phyloP scores from a whole-genome alignment of 2,113 vertebrate genomes.

The Xiphophorus couchianus region DNA sequence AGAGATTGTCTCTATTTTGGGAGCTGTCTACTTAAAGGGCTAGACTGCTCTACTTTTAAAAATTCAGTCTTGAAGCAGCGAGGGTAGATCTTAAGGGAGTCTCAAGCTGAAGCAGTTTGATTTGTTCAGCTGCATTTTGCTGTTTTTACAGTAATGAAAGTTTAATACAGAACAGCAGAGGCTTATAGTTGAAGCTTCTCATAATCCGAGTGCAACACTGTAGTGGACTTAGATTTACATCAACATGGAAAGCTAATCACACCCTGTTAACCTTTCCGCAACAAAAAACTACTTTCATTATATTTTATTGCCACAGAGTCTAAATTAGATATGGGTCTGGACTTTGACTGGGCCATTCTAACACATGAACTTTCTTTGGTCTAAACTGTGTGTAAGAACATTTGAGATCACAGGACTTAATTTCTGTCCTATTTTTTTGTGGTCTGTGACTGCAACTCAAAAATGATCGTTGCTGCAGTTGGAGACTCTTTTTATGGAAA shows the following conservation, averaged over 20 bases:
- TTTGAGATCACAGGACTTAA: too few relatives aligned
- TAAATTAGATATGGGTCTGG: too few relatives aligned
- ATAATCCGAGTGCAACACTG: neutral
- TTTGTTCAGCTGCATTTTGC: constrained; percentile 2
- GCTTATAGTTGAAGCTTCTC: neutral
- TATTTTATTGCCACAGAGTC: neutral
- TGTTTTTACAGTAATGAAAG: neutral
- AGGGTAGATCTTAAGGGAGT: constrained; percentile 15
- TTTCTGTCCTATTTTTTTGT: too few relatives aligned
- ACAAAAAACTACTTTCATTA: neutral
- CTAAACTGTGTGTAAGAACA: too few relatives aligned
- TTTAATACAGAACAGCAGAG: too few relatives aligned
- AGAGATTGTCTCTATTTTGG: constrained; percentile 62
- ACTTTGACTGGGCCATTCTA: too few relatives aligned
- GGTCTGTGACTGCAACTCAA: too few relatives aligned
- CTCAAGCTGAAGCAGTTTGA: constrained; percentile 19
- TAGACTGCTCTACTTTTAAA: constrained; percentile 18
- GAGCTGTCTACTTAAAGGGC: constrained; percentile 42
- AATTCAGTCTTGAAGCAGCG: constrained; percentile 1
- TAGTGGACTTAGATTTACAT: too few relatives aligned
- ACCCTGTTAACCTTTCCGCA: neutral
- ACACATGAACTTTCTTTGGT: too few relatives aligned
- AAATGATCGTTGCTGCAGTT: too few relatives aligned
- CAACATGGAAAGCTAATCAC: neutral
- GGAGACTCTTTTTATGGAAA: too few relatives aligned